phyloP scores from a whole-genome alignment of 2,888 invertebrate species.

The Stomorhina lunata region DNA sequence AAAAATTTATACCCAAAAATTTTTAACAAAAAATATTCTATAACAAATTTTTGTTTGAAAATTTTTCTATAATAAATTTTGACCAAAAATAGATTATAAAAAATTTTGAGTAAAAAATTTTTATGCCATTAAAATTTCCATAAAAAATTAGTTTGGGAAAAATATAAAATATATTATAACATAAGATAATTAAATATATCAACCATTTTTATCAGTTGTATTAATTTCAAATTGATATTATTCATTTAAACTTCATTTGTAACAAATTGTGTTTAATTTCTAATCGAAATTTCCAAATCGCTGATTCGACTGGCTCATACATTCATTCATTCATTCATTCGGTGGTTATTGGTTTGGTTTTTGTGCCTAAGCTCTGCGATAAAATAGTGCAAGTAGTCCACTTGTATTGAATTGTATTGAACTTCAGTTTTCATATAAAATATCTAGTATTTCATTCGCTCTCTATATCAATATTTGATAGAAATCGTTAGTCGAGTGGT shows the following conservation, averaged over 20 bases:
- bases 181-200: too few species aligned
- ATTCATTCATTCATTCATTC: background rate
- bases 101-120: too few species aligned
- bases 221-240: conserved; percentile 1
- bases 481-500: conserved; percentile 21
- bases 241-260: conserved; percentile 45
- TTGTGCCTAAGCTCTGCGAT: background rate
- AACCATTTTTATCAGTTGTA: too few species aligned
- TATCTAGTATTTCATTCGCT: background rate
- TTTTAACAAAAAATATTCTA: too few species aligned
- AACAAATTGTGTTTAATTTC: conserved; percentile 16
- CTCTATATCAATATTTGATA: conserved; percentile 11
- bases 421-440: too few species aligned
- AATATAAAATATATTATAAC: too few species aligned
- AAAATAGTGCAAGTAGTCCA: background rate
- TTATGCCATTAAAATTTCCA: too few species aligned
- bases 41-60: too few species aligned
- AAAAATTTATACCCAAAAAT: too few species aligned
- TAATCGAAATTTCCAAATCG: conserved; percentile 33
- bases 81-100: too few species aligned
- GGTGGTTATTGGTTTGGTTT: conserved; percentile 3
- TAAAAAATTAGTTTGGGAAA: too few species aligned
- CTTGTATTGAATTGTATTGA: background rate
- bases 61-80: too few species aligned
- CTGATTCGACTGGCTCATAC: background rate